Percentiles rank a stretch among this genome's conserved stretches.
These are phyloP conservation scores for Amblyraja radiata DNA, from an alignment of 2,797 vertebrate species.

Conservation along the genomic window DNA sequence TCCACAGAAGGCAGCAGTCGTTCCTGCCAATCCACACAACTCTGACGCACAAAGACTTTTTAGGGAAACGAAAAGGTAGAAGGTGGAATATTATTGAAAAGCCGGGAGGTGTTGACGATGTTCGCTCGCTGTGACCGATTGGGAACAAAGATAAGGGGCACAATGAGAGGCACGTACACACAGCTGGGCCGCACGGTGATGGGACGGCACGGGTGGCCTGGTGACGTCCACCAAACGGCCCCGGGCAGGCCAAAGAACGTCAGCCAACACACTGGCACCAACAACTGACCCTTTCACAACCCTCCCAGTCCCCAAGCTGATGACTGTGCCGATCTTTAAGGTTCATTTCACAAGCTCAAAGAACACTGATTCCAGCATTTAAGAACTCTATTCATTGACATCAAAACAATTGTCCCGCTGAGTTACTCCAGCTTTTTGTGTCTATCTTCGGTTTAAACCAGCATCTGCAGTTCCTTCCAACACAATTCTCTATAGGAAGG, in stretches of 20 bases:
- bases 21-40: neutral
- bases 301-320: neutral
- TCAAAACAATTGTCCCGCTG: neutral
- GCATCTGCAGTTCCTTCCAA: too few species aligned
- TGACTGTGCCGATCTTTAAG: neutral
- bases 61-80: neutral
- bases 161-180: neutral
- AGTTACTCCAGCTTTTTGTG: too few species aligned
- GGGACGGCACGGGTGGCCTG: neutral
- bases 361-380: neutral
- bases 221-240: neutral
- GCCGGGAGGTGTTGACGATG: neutral
- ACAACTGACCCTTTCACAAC: too few species aligned
- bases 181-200: neutral
- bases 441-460: too few species aligned
- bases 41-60: neutral
- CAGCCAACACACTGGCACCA: neutral
- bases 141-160: neutral
- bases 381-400: neutral
- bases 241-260: neutral
- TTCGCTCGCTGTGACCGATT: neutral
- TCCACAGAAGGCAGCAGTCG: neutral
- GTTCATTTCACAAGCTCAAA: neutral
- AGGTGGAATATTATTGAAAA: conserved; percentile 6
- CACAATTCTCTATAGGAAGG: neutral